phyloP scores from a whole-genome alignment of 2,113 vertebrate genomes.

The Heptranchias perlo region DNA sequence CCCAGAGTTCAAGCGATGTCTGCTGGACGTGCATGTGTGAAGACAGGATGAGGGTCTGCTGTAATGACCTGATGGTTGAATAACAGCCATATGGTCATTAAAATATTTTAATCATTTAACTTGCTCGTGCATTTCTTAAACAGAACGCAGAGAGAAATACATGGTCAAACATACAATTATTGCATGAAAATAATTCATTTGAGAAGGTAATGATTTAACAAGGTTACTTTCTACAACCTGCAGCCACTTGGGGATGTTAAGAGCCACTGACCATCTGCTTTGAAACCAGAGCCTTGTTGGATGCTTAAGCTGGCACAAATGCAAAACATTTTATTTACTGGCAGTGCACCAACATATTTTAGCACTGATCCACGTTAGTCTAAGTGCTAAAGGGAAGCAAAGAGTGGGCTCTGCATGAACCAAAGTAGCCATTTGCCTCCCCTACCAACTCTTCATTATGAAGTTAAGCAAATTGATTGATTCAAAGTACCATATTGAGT shows the following conservation, averaged over 20 bases:
- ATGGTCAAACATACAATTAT: background rate
- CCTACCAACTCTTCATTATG: too few species aligned
- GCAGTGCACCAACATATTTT: background rate
- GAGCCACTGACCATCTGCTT: background rate
- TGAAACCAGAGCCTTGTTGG: background rate
- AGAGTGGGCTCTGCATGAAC: background rate
- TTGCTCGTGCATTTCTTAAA: background rate
- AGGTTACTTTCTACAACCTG: background rate
- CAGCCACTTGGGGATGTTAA: background rate
- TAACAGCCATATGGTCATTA: background rate
- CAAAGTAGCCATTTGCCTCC: background rate
- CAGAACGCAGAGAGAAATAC: background rate
- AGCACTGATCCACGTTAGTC: background rate
- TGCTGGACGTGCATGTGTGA: background rate
- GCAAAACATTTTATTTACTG: constrained; percentile 17
- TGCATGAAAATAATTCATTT: background rate
- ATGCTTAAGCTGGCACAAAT: constrained; percentile 12
- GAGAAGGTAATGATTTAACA: background rate
- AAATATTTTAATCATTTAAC: background rate
- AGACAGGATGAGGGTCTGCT: background rate
- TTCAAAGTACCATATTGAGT: background rate
- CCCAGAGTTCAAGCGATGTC: background rate
- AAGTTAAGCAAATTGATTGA: background rate
- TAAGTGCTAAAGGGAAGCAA: background rate
- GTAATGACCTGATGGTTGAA: background rate